Evolutionary conservation across 1,140 invertebrate genomes (phyloP).

Genomic region (Drosophila kurseongensis): DNA sequence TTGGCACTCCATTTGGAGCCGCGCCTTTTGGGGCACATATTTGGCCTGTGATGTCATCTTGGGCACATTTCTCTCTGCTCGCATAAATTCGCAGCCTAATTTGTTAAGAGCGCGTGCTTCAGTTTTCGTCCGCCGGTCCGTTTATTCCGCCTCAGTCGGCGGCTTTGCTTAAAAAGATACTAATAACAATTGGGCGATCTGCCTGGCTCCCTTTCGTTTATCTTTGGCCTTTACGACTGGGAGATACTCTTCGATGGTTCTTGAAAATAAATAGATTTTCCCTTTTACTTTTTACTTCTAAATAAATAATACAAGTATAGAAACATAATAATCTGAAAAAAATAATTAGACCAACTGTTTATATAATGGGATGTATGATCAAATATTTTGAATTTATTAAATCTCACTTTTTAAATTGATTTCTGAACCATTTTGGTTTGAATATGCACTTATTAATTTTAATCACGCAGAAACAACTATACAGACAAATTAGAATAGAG

Average conservation of each 20-base stretch:
- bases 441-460: no score
- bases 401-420: no score
- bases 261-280: no score
- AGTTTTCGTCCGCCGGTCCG: slow-evolving; percentile 42
- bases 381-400: no score
- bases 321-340: no score
- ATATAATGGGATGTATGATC: no score
- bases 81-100: slow-evolving; percentile 78
- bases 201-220: slow-evolving; percentile 51
- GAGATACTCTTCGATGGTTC: slow-evolving; percentile 20
- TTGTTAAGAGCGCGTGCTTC: slow-evolving; percentile 80
- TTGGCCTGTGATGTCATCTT: slow-evolving; percentile 72
- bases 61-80: slow-evolving; percentile 46
- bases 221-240: slow-evolving; percentile 15
- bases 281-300: no score
- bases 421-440: no score
- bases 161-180: slow-evolving; percentile 75
- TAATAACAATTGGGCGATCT: slow-evolving; percentile 80
- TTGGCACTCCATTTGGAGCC: slow-evolving; percentile 47
- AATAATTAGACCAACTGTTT: no score
- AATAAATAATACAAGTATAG: no score
- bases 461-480: no score
- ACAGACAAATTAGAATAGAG: no score
- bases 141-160: slow-evolving; percentile 16
- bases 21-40: slow-evolving; percentile 76